Base-by-base conservation (phyloP, 2,113 vertebrate species). In the Phasianus colchicus region DNA sequence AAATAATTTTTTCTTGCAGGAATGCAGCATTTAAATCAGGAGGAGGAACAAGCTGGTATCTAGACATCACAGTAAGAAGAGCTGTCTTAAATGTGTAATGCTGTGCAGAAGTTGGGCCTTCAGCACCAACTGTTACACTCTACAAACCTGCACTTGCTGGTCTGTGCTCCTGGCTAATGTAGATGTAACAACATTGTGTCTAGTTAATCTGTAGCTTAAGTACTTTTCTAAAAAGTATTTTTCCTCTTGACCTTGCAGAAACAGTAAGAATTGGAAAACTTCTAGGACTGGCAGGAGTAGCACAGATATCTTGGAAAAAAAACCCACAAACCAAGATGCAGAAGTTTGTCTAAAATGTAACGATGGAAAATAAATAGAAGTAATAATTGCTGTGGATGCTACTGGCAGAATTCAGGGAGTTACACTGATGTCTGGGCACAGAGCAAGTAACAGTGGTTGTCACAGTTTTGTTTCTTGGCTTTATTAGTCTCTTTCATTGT, bases 111-210 rank as follows among this genome's bases (percentile, higher is more conserved):
- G 32, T 43, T 32, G 8, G 5, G n/a, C 47, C 24, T 30, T 77
- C 58, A n/a, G 45, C 17, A 43, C 34, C 30, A 61, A 1, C 11
- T 1, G 0, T 24, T 50, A 14, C 17, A 30, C 25, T 38, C 27
- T 8, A 5, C 6, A 9, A 11, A n/a, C 27, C 11, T 74, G 30
- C 32, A 38, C 21, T 54, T 40, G 11, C 24, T 52, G 32, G 6
- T 45, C 30, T 52, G 16, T 38, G 66, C 25, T 60, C 36, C 27
- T 79, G 16, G 11, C 25, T 47, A 24, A 27, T 16, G 36, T n/a
- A 3, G 7, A 3, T 50, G 18, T 50, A 80, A 25, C 20, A 36
- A 34, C 2, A 0, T 32, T 22, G 27, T 64, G 43, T 67, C 50
- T 40, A 8, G 69, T 18, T 71, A 34, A 9, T n/a, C 4, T 60